Conservation (phyloP, 2,888 invertebrate genomes). For the Ochlodes sylvanus region DNA sequence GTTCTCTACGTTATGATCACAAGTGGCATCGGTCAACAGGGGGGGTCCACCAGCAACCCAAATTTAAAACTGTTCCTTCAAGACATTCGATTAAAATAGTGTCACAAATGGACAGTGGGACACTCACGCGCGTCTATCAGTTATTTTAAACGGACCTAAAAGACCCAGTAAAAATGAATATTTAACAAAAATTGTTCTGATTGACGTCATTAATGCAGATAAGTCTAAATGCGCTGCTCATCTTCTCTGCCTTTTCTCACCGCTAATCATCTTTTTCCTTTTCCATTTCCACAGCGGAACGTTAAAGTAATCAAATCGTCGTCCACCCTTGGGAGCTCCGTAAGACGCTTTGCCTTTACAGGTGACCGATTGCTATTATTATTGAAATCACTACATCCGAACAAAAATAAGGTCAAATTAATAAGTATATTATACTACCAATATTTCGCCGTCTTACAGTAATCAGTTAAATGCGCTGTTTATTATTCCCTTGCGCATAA, state of each 20-base stretch:
- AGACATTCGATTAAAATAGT: too few relatives aligned
- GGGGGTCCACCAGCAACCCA: too few relatives aligned
- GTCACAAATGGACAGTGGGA: too few relatives aligned
- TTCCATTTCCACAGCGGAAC: background rate
- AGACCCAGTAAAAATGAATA: too few relatives aligned
- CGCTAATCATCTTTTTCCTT: slow-evolving; percentile 15
- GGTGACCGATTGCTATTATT: slow-evolving; percentile 30
- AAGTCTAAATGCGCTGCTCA: background rate
- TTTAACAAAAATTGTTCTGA: background rate
- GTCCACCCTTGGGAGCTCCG: slow-evolving; percentile 22
- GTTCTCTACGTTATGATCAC: too few relatives aligned
- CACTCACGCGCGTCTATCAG: too few relatives aligned
- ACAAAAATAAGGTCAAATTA: background rate
- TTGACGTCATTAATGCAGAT: slow-evolving; percentile 4
- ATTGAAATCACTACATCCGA: slow-evolving; percentile 7
- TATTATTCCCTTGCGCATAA: background rate
- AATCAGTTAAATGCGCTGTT: background rate
- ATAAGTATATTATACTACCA: too few relatives aligned
- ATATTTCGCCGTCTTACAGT: background rate
- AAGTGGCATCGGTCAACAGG: too few relatives aligned
- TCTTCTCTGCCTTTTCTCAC: background rate
- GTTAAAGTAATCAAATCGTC: slow-evolving; percentile 15
- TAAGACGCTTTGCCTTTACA: slow-evolving; percentile 27
- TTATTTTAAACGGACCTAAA: too few relatives aligned
- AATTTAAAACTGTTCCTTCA: too few relatives aligned